A percentile compares a stretch with the other conserved stretches of the same genome.
Conservation (phyloP, 1,140 invertebrate species). For the Aporrectodea caliginosa region DNA sequence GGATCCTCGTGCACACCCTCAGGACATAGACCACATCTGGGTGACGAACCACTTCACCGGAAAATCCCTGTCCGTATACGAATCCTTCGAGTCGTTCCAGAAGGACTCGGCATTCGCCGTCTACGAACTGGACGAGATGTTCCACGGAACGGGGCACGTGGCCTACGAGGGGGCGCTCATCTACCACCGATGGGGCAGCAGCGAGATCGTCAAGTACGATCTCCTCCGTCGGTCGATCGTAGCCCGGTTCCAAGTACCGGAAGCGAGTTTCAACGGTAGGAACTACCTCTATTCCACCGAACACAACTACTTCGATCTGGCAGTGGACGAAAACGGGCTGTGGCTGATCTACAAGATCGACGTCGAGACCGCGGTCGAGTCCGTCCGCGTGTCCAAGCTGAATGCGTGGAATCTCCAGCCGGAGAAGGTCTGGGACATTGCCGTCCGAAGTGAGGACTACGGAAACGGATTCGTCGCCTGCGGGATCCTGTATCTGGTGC, state of each 20-base stretch:
- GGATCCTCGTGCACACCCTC: constrained; percentile 65
- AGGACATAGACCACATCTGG: constrained; percentile 71
- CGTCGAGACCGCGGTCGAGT: constrained; percentile 54
- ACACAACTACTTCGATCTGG: constrained; percentile 81
- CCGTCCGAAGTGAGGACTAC: constrained; percentile 45
- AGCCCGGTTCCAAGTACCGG: constrained; percentile 47
- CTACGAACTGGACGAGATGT: constrained; percentile 58
- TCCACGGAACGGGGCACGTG: constrained; percentile 79
- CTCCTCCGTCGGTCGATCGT: constrained; percentile 47
- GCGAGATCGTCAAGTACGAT: constrained; percentile 65
- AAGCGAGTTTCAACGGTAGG: constrained; percentile 51
- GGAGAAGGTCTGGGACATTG: constrained; percentile 52
- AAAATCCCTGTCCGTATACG: constrained; percentile 68
- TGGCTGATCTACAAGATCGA: constrained; percentile 63
- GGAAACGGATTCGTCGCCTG: constrained; percentile 54
- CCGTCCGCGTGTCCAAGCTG: constrained; percentile 66
- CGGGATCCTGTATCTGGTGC: constrained; percentile 52
- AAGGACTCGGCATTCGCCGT: constrained; percentile 43
- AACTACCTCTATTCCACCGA: constrained; percentile 62
- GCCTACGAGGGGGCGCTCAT: constrained; percentile 87
- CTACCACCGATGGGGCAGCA: constrained; percentile 67
- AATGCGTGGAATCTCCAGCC: constrained; percentile 48
- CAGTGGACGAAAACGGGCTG: constrained; percentile 82
- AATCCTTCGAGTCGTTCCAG: constrained; percentile 62
- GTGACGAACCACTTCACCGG: constrained; percentile 73